Percentiles rank a stretch among this genome's conserved stretches.
These are phyloP conservation scores for Hemicentrotus pulcherrimus DNA, from an alignment of 35 echinoderm and acorn worm genomes.

Conservation along the genomic window DNA sequence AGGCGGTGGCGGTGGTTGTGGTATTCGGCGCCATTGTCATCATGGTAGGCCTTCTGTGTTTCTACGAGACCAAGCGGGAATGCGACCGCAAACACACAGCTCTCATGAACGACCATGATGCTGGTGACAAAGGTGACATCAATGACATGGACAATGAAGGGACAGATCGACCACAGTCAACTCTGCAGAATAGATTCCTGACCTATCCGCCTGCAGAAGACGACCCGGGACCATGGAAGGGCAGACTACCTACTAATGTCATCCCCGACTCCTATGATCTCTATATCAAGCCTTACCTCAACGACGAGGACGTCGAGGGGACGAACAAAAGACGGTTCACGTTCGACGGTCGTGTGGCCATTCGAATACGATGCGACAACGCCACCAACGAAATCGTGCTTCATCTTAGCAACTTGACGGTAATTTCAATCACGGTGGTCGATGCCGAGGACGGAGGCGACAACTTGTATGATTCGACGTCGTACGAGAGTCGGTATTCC, in stretches of 20 bases:
- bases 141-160: background rate
- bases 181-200: background rate
- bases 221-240: constrained; percentile 47
- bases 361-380: constrained; percentile 46
- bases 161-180: background rate
- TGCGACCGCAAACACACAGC: background rate
- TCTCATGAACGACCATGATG: background rate
- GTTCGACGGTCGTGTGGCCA: constrained; percentile 68
- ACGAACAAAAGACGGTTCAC: constrained; percentile 47
- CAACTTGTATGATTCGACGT: background rate
- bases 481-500: background rate
- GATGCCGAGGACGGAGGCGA: background rate
- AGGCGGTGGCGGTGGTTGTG: background rate
- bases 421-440: background rate
- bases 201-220: background rate
- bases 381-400: constrained; percentile 46
- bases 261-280: constrained; percentile 70
- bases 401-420: constrained; percentile 40
- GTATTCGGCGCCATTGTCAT: constrained; percentile 3
- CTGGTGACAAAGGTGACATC: background rate
- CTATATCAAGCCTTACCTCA: constrained; percentile 73
- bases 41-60: constrained; percentile 23
- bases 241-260: constrained; percentile 62
- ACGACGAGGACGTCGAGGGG: constrained; percentile 58
- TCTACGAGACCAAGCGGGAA: background rate